Evolutionary conservation across 2,888 invertebrate species (phyloP).

Genomic region (Eupelmus urozonus): DNA sequence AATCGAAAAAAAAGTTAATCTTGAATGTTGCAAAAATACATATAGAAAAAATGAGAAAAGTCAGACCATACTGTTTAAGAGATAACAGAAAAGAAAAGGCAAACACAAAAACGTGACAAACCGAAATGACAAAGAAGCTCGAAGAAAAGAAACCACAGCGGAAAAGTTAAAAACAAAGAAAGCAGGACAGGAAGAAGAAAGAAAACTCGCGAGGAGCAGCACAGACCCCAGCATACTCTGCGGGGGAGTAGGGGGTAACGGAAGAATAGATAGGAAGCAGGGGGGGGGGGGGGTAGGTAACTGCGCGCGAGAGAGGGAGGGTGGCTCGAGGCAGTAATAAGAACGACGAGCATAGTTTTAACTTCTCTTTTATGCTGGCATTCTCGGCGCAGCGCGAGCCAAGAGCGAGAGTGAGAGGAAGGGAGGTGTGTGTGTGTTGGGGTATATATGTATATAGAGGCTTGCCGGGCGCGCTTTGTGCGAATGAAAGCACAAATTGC

Average conservation of each 20-base stretch:
- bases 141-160: neutral
- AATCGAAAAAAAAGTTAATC: neutral
- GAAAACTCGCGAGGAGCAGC: too few species aligned
- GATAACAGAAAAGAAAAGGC: neutral
- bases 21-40: too few species aligned
- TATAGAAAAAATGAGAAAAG: neutral
- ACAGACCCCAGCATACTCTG: too few species aligned
- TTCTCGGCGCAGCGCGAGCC: conserved; percentile 61
- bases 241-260: neutral
- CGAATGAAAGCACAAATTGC: conserved; percentile 77
- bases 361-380: conserved; percentile 76
- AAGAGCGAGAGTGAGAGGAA: conserved; percentile 5
- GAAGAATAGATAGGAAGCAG: neutral
- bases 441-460: neutral
- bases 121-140: neutral
- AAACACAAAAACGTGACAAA: neutral
- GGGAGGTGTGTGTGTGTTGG: conserved; percentile 11
- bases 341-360: conserved; percentile 77
- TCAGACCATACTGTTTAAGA: neutral
- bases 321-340: conserved; percentile 76
- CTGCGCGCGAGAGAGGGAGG: conserved; percentile 62
- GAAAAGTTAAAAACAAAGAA: conserved; percentile 5
- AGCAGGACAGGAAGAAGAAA: neutral
- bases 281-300: neutral
- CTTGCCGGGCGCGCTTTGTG: conserved; percentile 70